Base-by-base conservation (phyloP, 2,113 vertebrate species). In the Xyliphius kryptos region DNA sequence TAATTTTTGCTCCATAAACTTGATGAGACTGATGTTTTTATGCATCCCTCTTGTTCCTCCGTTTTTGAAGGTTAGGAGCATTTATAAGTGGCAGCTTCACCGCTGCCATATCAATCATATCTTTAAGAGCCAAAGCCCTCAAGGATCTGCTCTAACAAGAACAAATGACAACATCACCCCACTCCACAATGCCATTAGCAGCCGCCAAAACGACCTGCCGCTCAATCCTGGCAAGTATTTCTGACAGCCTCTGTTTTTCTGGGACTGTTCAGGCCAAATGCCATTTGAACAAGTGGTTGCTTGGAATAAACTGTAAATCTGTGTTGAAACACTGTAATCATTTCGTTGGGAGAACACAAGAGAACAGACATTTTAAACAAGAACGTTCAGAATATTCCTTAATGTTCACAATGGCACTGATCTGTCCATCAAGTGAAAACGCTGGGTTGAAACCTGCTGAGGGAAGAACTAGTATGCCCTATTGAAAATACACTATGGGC, bases 151-250 rank as follows among this genome's bases (percentile, higher is more conserved):
- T 61, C 75, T 78, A 81, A 83, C 83, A 79, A 71, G 80, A 79
- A 85, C 79, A 83, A 84, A 87, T 76, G 77, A 78, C 75, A 75
- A 19, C 72, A 77, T 81, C 81, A 80, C 74, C 74, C 37, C 63
- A 59, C 71, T n/a, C 71, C 72, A 48, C 74, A 66, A 65, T 57
- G 72, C 76, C 72, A 82, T 84, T 82, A 82, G 78, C 70, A 19
- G 65, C 40, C 37, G 36, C 55, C 56, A 69, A 36, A 52, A 68
- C 13, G 37, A 21, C 48, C 58, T 56, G 51, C 26, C 50, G 58
- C 61, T 64, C 46, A 21, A 47, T 59, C 11, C 26, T 47, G 69
- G 68, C 70, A 61, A 21, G 40, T 66, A 56, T 41, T 21, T 58
- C 43, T 5, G 40, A 26, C 48, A 58, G 19, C 46, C 17, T 44